Evolutionary conservation across 2,113 vertebrate species (phyloP), one percentile per base, ranked within the genome.

Genomic region (Eretmochelys imbricata): DNA sequence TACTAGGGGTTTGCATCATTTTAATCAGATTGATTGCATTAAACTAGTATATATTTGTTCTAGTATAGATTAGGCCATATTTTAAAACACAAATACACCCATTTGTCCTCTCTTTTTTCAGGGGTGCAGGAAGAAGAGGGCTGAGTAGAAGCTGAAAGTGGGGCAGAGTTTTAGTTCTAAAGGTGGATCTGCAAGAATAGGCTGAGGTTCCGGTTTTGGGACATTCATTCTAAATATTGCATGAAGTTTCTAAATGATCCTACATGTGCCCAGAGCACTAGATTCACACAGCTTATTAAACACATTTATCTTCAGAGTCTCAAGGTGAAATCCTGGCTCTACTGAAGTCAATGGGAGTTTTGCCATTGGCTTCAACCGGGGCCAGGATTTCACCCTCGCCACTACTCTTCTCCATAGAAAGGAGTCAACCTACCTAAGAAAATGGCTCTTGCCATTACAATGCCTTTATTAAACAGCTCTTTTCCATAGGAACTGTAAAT

Each of bases 131-230:
- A 76, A 46, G 22, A 76, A 46, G 20, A 46, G 38, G 6, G 38
- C 5, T 46, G 38, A 76, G 20, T 12, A 76, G 38, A 46, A 76
- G 38, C 19, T 75, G 38, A 10, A 75, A 90, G 31, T n/a, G 24
- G 49, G 17, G 25, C 14, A 69, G 13, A 49, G 42, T 81, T 20
- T 31, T 2, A 1, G 84, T 25, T 80, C 1, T 0, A 14, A 49
- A 79, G 38, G 17, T 24, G 38, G 35, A 27, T n/a, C 82, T 88
- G 35, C 72, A 86, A 69, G 78, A 88, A 92, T 11, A 82, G 29
- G 35, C 42, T 54, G 42, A 20, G 35, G 46, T 65, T 75, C 13
- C 35, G 49, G 84, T 38, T 35, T 76, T 11, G 24, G 90, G 87
- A 29, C 1, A 1, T 13, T 72, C 48, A 2, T 42, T 53, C 48